Evolutionary conservation across 2,113 vertebrate species (phyloP).

Genomic region (Mirza zaza): DNA sequence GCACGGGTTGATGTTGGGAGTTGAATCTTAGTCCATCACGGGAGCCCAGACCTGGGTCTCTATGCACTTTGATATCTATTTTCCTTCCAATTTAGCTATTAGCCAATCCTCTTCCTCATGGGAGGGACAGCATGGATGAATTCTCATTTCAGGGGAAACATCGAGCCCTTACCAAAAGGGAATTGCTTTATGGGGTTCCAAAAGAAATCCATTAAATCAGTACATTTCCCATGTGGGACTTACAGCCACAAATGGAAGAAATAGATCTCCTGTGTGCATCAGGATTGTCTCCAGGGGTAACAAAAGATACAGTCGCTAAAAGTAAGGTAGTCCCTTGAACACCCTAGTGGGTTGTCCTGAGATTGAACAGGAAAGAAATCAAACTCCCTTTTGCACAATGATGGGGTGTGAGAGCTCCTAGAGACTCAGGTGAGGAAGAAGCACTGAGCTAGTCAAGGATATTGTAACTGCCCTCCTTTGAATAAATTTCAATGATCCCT

Average conservation of each 20-base stretch:
- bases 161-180: not conserved
- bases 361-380: not conserved
- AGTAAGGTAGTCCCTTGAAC: not conserved
- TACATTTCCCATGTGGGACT: not conserved
- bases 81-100: not conserved
- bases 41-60: not conserved
- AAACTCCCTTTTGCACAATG: not conserved
- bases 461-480: not conserved
- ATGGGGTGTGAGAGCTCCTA: too few species aligned
- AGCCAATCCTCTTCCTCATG: not conserved
- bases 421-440: not conserved
- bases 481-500: too few species aligned
- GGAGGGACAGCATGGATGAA: not conserved
- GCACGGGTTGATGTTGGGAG: too few species aligned
- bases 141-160: not conserved
- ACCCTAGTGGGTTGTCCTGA: not conserved
- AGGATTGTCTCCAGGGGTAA: not conserved
- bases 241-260: not conserved
- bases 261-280: not conserved
- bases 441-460: not conserved
- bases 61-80: not conserved
- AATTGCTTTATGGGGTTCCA: not conserved
- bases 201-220: not conserved
- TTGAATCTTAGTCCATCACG: not conserved
- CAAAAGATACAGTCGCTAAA: not conserved